These are phyloP conservation scores for Athalia cordata DNA, from an alignment of 2,888 invertebrate genomes.

Conservation along the genomic window DNA sequence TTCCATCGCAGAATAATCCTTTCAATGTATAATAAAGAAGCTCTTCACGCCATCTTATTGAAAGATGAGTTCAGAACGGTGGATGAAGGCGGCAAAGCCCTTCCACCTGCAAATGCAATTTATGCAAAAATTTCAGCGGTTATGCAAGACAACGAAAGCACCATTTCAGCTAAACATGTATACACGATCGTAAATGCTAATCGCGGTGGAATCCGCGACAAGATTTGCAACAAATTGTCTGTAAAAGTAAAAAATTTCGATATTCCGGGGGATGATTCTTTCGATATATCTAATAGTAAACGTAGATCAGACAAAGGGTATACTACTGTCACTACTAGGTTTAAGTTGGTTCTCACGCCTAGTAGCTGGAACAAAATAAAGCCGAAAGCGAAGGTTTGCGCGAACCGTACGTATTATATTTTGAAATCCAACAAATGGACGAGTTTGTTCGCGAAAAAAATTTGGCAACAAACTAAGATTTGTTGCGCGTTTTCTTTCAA, in stretches of 20 bases:
- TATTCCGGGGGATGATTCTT: background rate
- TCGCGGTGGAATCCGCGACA: conserved; percentile 41
- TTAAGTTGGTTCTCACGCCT: background rate
- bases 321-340: background rate
- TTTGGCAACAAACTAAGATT: conserved; percentile 12
- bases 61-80: conserved; percentile 37
- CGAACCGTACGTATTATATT: conserved; percentile 4
- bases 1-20: too few relatives aligned
- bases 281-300: background rate
- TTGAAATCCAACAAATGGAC: conserved; percentile 12
- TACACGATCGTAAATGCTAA: conserved; percentile 46
- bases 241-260: background rate
- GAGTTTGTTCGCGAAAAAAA: background rate
- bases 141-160: conserved; percentile 41
- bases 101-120: conserved; percentile 37
- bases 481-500: conserved; percentile 6
- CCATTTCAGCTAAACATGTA: conserved; percentile 46
- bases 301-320: background rate
- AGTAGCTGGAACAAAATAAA: background rate
- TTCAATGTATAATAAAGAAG: too few relatives aligned
- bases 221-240: conserved; percentile 28
- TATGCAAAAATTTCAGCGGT: conserved; percentile 38
- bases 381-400: background rate
- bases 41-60: background rate
- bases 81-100: conserved; percentile 25